A percentile compares a stretch with the other conserved stretches of the same genome.
phyloP scores from a whole-genome alignment of 2,888 invertebrate genomes.

The Cosmopolites sordidus region DNA sequence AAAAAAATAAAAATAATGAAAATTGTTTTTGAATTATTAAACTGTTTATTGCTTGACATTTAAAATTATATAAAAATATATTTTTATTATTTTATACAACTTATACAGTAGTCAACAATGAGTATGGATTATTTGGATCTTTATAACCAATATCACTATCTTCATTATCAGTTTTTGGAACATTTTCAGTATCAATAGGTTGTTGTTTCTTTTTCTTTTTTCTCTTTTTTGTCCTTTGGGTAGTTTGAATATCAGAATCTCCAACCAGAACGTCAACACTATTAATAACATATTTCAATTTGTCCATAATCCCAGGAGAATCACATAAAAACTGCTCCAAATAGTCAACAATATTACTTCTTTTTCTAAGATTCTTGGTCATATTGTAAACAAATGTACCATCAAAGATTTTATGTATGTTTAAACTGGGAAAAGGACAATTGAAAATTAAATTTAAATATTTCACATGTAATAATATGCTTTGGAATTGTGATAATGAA shows the following conservation, averaged over 20 bases:
- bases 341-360: conserved; percentile 33
- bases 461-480: conserved; percentile 56
- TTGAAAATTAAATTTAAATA: conserved; percentile 63
- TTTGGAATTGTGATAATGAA: conserved; percentile 64
- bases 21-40: no score
- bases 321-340: conserved; percentile 31
- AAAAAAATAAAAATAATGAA: no score
- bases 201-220: conserved; percentile 23
- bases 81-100: no score
- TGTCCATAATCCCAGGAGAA: conserved; percentile 24
- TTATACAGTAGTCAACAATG: conserved; percentile 31
- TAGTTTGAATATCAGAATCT: neutral
- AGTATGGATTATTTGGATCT: conserved; percentile 40
- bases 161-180: conserved; percentile 22
- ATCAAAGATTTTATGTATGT: conserved; percentile 61
- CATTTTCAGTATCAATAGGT: conserved; percentile 13
- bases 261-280: neutral
- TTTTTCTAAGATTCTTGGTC: conserved; percentile 55
- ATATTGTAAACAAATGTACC: conserved; percentile 76
- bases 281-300: conserved; percentile 16
- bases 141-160: conserved; percentile 29
- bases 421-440: conserved; percentile 55
- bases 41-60: no score
- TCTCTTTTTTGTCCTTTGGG: conserved; percentile 8
- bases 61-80: no score